Conservation (phyloP, 1,140 invertebrate species). For the Nautilus pompilius region DNA sequence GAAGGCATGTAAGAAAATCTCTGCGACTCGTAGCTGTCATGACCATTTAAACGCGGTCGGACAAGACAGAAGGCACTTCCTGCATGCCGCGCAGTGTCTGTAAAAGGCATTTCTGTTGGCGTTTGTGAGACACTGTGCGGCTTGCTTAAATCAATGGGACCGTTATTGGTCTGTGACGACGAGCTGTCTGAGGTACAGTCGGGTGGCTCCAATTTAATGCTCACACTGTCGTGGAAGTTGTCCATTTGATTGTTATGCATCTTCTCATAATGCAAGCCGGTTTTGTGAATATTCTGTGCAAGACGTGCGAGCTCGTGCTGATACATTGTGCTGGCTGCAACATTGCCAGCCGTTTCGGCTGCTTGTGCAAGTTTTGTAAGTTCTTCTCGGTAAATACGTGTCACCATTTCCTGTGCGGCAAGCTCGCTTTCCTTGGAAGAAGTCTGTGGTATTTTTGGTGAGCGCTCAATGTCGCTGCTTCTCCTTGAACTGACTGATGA, state of each 20-base stretch:
- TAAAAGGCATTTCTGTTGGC: conserved; percentile 31
- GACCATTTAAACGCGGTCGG: conserved; percentile 60
- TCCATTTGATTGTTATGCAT: too few species aligned
- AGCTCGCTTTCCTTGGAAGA: conserved; percentile 17
- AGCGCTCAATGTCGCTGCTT: too few species aligned
- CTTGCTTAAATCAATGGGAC: conserved; percentile 46
- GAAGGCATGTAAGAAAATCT: conserved; percentile 60
- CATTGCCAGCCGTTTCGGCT: conserved; percentile 66
- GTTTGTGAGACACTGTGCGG: conserved; percentile 28
- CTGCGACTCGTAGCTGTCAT: conserved; percentile 62
- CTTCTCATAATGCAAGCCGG: too few species aligned
- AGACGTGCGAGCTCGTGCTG: conserved; percentile 46
- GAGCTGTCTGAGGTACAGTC: conserved; percentile 36
- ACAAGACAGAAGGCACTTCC: conserved; percentile 82
- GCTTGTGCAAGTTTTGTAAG: conserved; percentile 73
- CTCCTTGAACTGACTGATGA: too few species aligned
- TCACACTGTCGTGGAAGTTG: conserved; percentile 15
- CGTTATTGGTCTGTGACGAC: conserved; percentile 23
- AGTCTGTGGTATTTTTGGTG: too few species aligned
- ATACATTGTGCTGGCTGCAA: conserved; percentile 72
- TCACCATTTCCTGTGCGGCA: conserved; percentile 86
- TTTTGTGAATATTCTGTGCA: conserved; percentile 20
- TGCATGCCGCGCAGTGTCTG: conserved; percentile 62
- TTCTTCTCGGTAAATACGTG: conserved; percentile 95
- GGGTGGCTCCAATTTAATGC: conserved; percentile 37